Conservation (phyloP, 2,797 vertebrate genomes). For the Sylvilagus floridanus region DNA sequence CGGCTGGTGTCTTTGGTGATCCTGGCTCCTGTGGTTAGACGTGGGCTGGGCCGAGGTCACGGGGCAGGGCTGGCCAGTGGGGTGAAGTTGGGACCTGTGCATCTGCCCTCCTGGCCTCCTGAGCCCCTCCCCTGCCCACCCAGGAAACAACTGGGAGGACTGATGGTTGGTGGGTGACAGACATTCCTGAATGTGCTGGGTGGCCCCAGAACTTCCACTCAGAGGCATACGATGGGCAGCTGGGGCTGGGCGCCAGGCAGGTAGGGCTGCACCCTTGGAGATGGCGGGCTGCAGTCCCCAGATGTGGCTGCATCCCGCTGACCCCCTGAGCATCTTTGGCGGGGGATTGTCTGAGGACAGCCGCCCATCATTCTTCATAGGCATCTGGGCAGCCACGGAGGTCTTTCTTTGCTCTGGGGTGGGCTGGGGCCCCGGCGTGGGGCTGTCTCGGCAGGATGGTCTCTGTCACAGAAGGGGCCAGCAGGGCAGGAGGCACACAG, state of each 20-base stretch:
- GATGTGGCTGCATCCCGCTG: background rate
- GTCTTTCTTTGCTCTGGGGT: background rate
- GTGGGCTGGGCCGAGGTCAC: background rate
- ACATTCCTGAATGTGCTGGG: background rate
- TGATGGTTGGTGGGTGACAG: background rate
- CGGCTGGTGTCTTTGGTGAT: background rate
- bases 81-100: background rate
- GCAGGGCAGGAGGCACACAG: no score
- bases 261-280: background rate
- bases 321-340: background rate
- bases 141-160: background rate
- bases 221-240: background rate
- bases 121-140: background rate
- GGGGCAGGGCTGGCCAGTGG: background rate
- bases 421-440: background rate
- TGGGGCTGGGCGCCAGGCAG: background rate
- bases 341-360: background rate
- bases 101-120: background rate
- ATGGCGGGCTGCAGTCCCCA: background rate
- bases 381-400: background rate
- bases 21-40: background rate
- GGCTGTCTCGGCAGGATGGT: no score
- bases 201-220: background rate
- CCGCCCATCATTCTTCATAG: background rate
- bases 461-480: no score